phyloP scores from a whole-genome alignment of 2,113 vertebrate species.

The Gambusia affinis region DNA sequence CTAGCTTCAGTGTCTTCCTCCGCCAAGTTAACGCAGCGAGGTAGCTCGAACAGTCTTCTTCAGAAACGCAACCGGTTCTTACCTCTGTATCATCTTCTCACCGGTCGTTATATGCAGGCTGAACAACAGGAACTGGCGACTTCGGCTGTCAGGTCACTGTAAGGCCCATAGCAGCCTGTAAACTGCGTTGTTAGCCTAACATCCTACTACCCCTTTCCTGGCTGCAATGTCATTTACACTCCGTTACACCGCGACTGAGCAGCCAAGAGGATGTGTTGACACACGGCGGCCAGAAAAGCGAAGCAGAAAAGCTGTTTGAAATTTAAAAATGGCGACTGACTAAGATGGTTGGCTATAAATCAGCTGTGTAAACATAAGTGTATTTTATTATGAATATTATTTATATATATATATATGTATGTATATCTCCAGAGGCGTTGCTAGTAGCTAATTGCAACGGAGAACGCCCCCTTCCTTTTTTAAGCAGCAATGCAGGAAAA shows the following conservation, averaged over 20 bases:
- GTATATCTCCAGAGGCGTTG: slow-evolving; percentile 2
- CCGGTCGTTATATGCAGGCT: slow-evolving; percentile 9
- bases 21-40: slow-evolving; percentile 24
- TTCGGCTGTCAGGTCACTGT: slow-evolving; percentile 51
- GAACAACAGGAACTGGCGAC: slow-evolving; percentile 19
- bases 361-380: slow-evolving; percentile 26
- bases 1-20: slow-evolving; percentile 10
- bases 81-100: slow-evolving; percentile 46
- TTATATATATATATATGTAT: background rate
- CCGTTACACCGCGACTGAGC: slow-evolving; percentile 16
- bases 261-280: slow-evolving; percentile 8
- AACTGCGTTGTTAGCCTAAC: slow-evolving; percentile 45
- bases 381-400: background rate
- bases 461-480: background rate
- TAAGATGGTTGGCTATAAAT: slow-evolving; percentile 46
- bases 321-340: slow-evolving; percentile 73
- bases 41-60: background rate
- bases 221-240: slow-evolving; percentile 57
- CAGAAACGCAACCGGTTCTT: slow-evolving; percentile 19
- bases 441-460: background rate
- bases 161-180: slow-evolving; percentile 50
- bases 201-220: slow-evolving; percentile 16
- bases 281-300: slow-evolving; percentile 23
- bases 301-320: slow-evolving; percentile 13
- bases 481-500: too few species aligned